Evolutionary conservation across 2,113 vertebrate species (phyloP), one percentile per base, ranked within the genome.

Genomic region (Otocyon megalotis): DNA sequence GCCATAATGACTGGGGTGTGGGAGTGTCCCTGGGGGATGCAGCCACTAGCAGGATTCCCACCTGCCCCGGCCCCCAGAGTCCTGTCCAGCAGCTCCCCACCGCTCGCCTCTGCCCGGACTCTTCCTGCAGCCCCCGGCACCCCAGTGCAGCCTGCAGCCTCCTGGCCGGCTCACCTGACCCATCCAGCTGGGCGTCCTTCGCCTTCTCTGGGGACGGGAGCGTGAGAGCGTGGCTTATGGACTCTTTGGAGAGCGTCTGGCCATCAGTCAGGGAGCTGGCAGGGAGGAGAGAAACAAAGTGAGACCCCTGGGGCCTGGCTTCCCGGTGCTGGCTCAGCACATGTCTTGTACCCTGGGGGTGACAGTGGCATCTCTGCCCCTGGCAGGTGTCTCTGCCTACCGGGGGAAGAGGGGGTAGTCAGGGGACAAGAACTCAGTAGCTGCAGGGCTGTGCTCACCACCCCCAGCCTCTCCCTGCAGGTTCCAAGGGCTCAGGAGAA

Each of bases 141-240:
- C 37, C 65, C 20, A 11, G 63, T 3, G 2, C 83, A 2, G 19
- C 12, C 9, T 20, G 35, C 48, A 19, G n/a, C 10, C 60, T 26
- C 54, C n/a, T 22, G 0, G 8, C 62, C 2, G 4, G n/a, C 96
- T 96, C 69, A 97, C 97, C 97, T 93, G 96, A 2, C 24, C 24
- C 16, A 7, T 87, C 76, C 87, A 35, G 2, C 9, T 20, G 81
- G 16, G 3, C 50, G 8, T 84, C 87, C n/a, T 67, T 53, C 10
- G 30, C n/a, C 88, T 95, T 94, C 37, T 94, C 85, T 5, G 56
- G 80, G 65, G 48, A 67, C 0, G 17, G 71, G 50, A 69, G 62
- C 4, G 54, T 4, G 1, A 80, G 69, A 28, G 67, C 50, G 8
- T 56, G 92, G 86, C 58, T 80, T 24, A 92, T 69, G 50, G 80